Evolutionary conservation across 30 jellyfish, hydroid and myxozoan species (phyloP).

Genomic region (Chrysaora quinquecirrha): DNA sequence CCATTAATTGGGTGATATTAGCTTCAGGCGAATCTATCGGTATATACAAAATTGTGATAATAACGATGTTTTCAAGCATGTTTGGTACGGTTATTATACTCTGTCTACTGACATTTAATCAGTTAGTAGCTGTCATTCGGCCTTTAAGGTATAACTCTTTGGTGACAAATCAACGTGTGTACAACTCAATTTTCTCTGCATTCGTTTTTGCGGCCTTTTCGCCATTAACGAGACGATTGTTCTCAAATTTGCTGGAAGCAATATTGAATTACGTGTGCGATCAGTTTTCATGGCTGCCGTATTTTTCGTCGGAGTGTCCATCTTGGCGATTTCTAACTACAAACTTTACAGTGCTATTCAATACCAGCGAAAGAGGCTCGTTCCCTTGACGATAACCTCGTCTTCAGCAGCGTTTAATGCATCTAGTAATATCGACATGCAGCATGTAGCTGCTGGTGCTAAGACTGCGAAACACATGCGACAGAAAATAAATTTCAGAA

Average conservation of each 20-base stretch:
- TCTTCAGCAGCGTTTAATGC: not conserved
- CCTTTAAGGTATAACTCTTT: constrained; percentile 54
- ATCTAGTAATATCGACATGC: not conserved
- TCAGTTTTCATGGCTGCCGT: constrained; percentile 20
- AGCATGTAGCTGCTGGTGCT: not conserved
- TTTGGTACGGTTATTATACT: constrained; percentile 29
- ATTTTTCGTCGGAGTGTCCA: constrained; percentile 19
- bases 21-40: not conserved
- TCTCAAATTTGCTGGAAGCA: not conserved
- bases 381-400: constrained; percentile 29
- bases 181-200: constrained; percentile 2
- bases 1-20: constrained; percentile 34
- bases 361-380: constrained; percentile 37
- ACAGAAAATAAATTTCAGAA: constrained; percentile 9
- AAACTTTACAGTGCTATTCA: constrained; percentile 50
- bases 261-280: constrained; percentile 20
- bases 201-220: constrained; percentile 19
- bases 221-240: constrained; percentile 18
- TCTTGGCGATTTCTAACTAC: constrained; percentile 7
- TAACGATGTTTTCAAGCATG: constrained; percentile 53
- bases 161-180: constrained; percentile 23
- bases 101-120: constrained; percentile 42
- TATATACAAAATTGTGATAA: constrained; percentile 27
- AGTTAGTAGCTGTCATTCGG: constrained; percentile 10
- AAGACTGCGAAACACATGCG: not conserved